phyloP scores from a whole-genome alignment of 2,113 vertebrate genomes.

The Bufo bufo region DNA sequence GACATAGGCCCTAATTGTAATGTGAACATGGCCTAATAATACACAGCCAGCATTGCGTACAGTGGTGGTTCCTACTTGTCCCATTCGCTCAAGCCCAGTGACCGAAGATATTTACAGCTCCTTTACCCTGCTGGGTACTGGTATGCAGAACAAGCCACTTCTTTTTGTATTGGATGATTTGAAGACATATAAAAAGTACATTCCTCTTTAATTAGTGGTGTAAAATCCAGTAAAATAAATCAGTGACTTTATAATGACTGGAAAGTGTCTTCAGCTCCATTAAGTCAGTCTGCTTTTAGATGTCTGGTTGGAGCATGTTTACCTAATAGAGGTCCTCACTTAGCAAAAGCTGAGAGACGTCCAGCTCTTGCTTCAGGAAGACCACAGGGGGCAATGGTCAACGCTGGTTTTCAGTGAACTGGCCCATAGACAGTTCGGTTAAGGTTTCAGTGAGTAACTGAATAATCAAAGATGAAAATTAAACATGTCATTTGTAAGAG shows the following conservation, averaged over 20 bases:
- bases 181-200: not conserved
- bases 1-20: no score
- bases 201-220: not conserved
- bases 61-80: not conserved
- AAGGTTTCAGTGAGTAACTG: not conserved
- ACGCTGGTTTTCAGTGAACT: not conserved
- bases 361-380: not conserved
- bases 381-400: not conserved
- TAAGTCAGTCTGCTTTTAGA: not conserved
- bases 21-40: not conserved
- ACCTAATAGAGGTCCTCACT: no score
- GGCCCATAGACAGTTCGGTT: not conserved
- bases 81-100: not conserved
- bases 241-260: not conserved
- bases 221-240: not conserved
- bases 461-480: slow-evolving; percentile 66
- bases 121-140: not conserved
- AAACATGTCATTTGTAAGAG: slow-evolving; percentile 64
- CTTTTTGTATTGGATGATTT: not conserved
- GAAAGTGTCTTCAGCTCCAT: not conserved
- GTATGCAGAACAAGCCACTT: not conserved
- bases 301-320: not conserved
- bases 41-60: not conserved
- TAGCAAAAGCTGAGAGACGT: not conserved
- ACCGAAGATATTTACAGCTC: not conserved